These are phyloP conservation scores for Bombylius major DNA, from an alignment of 2,888 invertebrate species.

Conservation along the genomic window DNA sequence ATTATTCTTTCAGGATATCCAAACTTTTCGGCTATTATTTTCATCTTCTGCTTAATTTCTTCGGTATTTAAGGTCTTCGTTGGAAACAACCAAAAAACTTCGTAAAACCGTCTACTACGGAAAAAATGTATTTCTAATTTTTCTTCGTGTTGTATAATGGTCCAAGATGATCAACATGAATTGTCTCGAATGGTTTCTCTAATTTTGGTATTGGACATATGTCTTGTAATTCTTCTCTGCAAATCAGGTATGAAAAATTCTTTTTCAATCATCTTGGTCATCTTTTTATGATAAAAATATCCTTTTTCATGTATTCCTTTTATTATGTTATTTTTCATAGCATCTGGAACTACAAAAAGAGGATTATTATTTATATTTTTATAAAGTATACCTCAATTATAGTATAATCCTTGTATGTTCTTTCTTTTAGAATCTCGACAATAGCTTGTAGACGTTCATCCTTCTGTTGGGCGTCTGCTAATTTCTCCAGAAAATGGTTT, in stretches of 20 bases:
- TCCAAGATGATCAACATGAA: conserved; percentile 25
- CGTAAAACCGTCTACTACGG: conserved; percentile 22
- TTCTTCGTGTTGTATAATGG: too few relatives aligned
- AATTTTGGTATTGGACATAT: conserved; percentile 20
- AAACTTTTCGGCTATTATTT: not conserved
- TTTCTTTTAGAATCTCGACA: too few relatives aligned
- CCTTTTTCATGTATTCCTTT: too few relatives aligned
- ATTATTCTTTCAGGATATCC: conserved; percentile 3
- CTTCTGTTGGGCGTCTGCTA: too few relatives aligned
- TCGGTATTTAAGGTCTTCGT: not conserved
- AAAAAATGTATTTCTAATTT: conserved; percentile 24
- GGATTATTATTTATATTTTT: too few relatives aligned
- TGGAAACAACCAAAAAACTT: conserved; percentile 16
- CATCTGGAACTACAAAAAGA: too few relatives aligned
- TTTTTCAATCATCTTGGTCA: not conserved
- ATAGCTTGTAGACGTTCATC: too few relatives aligned
- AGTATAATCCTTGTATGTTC: too few relatives aligned
- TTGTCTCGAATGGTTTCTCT: conserved; percentile 19
- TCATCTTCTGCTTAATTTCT: conserved; percentile 4
- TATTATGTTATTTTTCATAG: too few relatives aligned
- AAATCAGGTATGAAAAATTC: not conserved
- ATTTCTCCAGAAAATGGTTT: too few relatives aligned
- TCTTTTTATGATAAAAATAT: not conserved
- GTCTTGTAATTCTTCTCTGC: not conserved
- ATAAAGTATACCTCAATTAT: too few relatives aligned